phyloP scores from a whole-genome alignment of 2,113 vertebrate species.

The Stigmatopora argus region DNA sequence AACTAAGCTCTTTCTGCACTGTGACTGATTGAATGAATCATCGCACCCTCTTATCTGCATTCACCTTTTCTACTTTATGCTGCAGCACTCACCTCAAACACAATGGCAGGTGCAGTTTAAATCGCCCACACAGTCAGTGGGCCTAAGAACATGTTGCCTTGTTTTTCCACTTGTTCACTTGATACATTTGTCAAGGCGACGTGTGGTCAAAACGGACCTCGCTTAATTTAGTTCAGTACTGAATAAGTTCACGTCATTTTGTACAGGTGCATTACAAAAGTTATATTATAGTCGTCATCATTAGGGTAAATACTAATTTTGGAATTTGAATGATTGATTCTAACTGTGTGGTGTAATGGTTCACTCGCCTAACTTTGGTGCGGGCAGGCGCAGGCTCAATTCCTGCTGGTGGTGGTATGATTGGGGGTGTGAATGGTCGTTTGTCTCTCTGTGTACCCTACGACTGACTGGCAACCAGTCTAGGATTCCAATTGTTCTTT shows the following conservation, averaged over 20 bases:
- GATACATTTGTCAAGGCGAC: background rate
- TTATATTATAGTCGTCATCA: background rate
- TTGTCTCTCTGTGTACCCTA: no score
- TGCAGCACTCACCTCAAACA: background rate
- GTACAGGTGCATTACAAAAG: background rate
- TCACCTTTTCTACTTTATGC: background rate
- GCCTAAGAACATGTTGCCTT: background rate
- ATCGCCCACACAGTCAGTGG: background rate
- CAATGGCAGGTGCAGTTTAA: background rate
- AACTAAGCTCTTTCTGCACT: background rate
- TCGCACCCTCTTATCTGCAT: background rate
- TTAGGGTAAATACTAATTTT: background rate
- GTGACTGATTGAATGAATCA: conserved; percentile 1
- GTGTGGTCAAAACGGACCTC: background rate
- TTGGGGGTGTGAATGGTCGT: no score
- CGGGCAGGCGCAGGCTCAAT: no score
- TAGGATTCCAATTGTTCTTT: no score
- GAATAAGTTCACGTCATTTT: background rate
- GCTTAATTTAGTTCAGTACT: background rate
- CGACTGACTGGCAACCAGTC: no score
- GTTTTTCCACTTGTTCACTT: background rate
- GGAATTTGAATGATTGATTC: background rate
- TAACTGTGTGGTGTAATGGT: no score
- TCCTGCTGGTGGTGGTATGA: no score
- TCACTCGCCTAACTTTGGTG: no score